Base-by-base conservation (phyloP, 2,113 vertebrate genomes). In the Vulpes lagopus region DNA sequence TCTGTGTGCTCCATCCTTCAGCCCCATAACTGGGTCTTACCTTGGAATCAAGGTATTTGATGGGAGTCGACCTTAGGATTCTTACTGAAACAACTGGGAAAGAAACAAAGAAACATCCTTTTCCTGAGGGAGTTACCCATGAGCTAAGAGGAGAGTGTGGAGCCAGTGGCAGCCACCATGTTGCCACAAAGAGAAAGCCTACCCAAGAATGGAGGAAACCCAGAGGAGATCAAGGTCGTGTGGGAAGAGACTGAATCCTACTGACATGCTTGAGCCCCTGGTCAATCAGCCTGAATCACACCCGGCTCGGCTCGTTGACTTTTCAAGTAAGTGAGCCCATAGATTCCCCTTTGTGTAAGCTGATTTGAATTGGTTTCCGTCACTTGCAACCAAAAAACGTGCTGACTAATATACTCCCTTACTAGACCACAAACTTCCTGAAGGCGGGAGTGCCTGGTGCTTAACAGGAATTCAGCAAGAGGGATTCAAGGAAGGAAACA, bases 1-100 rank as follows among this genome's bases (percentile, higher is more conserved):
- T 86, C 79, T 64, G 49, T 11, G 8, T 12, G 2, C 71, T 74
- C n/a, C 9, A 53, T 51, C 76, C 25, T 67, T 76, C 35, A 85
- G 73, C 23, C 49, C 25, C 38, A 7, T 79, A 62, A 86, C 60
- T 35, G 60, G 53, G 60, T 89, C 53, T 78, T 82, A 92, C 82
- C 49, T n/a, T 6, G 16, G 12, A 86, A 90, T 49, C 51, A 65
- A 87, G 43, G 60, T 49, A 84, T n/a, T 43, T 78, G 43, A 60
- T 80, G 57, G 69, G 94, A 96, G 12, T 20, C 51, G 32, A 15
- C 89, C n/a, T 81, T 91, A 20, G 82, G 35, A 55, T 67, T 96
- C 91, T 97, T 71, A 53, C 23, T 65, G 49, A 49, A 89, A 89
- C 65, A 86, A 92, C 67, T 87, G 38, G 53, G 55, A 94, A 84